Evolutionary conservation across 2,888 invertebrate species (phyloP).

Genomic region (Agonopterix alstromeriana): DNA sequence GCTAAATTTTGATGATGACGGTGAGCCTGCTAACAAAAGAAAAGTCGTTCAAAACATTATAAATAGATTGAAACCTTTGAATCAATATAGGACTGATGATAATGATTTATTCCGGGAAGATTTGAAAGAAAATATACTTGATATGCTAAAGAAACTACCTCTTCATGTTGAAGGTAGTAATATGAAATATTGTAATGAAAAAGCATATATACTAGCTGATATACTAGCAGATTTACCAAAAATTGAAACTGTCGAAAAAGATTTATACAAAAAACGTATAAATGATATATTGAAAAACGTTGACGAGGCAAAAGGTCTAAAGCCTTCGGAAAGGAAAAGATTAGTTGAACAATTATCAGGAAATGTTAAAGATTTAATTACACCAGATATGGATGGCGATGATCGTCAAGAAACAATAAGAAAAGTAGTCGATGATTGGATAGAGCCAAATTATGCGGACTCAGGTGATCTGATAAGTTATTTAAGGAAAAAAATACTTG

Average conservation of each 20-base stretch:
- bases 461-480: neutral
- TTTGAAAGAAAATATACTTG: slow-evolving; percentile 19
- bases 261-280: too few relatives aligned
- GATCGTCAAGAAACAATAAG: neutral
- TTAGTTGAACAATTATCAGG: neutral
- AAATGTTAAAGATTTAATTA: neutral
- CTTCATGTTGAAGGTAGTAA: slow-evolving; percentile 3
- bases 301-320: too few relatives aligned
- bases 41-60: slow-evolving; percentile 14
- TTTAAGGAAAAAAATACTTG: neutral
- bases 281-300: too few relatives aligned
- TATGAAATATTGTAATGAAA: too few relatives aligned
- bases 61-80: slow-evolving; percentile 15
- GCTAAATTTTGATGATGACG: slow-evolving; percentile 14
- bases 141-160: slow-evolving; percentile 18
- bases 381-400: neutral
- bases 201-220: too few relatives aligned
- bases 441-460: neutral
- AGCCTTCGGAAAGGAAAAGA: too few relatives aligned
- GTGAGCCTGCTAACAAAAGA: slow-evolving; percentile 11
- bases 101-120: slow-evolving; percentile 11
- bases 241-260: too few relatives aligned
- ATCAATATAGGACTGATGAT: slow-evolving; percentile 8
- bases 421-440: neutral
- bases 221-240: too few relatives aligned